These are phyloP conservation scores for Andrena trimmerana DNA, from an alignment of 2,888 invertebrate species.

Conservation along the genomic window DNA sequence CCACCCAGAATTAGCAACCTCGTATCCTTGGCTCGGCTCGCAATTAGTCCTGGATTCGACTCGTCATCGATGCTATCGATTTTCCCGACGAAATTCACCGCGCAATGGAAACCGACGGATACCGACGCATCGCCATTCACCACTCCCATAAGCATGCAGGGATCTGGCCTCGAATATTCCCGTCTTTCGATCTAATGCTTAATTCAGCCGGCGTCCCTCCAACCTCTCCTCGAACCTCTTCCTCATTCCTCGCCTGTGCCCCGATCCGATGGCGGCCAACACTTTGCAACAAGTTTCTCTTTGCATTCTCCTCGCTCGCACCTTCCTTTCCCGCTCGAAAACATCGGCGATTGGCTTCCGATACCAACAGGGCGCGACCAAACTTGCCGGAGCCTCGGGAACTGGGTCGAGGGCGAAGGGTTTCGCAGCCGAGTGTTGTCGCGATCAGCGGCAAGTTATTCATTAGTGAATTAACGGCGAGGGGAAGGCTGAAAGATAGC, in stretches of 20 bases:
- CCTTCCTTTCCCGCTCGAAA: neutral
- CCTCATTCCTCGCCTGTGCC: slow-evolving; percentile 27
- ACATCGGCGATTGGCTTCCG: neutral
- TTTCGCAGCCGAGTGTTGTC: slow-evolving; percentile 21
- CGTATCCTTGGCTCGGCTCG: neutral
- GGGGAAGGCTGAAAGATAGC: slow-evolving; percentile 39
- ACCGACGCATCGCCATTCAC: neutral
- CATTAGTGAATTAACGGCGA: slow-evolving; percentile 38
- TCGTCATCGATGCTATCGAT: slow-evolving; percentile 1
- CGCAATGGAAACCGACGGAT: neutral
- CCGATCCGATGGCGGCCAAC: slow-evolving; percentile 13
- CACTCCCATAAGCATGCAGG: slow-evolving; percentile 22
- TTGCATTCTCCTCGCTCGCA: neutral
- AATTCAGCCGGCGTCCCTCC: slow-evolving; percentile 26
- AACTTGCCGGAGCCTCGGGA: neutral
- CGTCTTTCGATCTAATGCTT: slow-evolving; percentile 28
- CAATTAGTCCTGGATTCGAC: too few species aligned
- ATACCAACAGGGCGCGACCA: neutral
- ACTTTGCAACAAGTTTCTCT: slow-evolving; percentile 16
- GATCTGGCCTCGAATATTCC: slow-evolving; percentile 13
- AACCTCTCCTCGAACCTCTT: slow-evolving; percentile 39
- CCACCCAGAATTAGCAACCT: neutral
- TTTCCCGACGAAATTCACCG: neutral
- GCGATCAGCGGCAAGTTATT: neutral
- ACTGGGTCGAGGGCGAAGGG: slow-evolving; percentile 16